phyloP scores from a whole-genome alignment of 2,888 invertebrate species.

The Tholera decimalis region DNA sequence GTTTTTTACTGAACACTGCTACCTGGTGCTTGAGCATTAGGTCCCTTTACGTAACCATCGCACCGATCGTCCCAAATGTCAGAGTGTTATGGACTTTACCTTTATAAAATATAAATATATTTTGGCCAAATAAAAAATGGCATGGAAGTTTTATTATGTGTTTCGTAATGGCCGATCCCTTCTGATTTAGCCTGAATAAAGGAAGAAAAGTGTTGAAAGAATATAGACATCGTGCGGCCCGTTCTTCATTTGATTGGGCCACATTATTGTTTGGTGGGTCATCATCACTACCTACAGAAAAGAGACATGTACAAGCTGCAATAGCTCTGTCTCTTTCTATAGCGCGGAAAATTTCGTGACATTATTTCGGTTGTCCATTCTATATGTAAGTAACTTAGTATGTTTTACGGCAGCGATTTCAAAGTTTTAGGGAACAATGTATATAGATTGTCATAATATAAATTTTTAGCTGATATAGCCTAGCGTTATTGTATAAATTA shows the following conservation, averaged over 20 bases:
- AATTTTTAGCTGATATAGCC: background rate
- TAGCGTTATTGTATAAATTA: conserved; percentile 8
- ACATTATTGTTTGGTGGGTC: background rate
- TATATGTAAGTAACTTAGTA: background rate
- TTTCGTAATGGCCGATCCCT: no score
- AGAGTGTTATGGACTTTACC: no score
- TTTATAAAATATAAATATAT: no score
- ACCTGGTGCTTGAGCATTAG: no score
- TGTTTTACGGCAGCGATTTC: conserved; percentile 19
- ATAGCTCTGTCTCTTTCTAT: no score
- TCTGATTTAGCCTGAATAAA: no score
- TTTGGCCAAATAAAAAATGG: no score
- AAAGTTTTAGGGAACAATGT: conserved; percentile 33
- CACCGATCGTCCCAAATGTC: no score
- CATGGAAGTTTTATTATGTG: no score
- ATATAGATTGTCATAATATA: conserved; percentile 3
- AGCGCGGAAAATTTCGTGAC: background rate
- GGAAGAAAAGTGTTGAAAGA: background rate
- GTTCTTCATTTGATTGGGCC: background rate
- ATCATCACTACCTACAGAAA: background rate
- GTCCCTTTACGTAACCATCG: no score
- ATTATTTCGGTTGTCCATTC: background rate
- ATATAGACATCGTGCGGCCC: background rate
- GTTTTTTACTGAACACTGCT: no score
- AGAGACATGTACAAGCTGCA: background rate